Base-by-base conservation (phyloP, 2,113 vertebrate species). In the Arenaria interpres region DNA sequence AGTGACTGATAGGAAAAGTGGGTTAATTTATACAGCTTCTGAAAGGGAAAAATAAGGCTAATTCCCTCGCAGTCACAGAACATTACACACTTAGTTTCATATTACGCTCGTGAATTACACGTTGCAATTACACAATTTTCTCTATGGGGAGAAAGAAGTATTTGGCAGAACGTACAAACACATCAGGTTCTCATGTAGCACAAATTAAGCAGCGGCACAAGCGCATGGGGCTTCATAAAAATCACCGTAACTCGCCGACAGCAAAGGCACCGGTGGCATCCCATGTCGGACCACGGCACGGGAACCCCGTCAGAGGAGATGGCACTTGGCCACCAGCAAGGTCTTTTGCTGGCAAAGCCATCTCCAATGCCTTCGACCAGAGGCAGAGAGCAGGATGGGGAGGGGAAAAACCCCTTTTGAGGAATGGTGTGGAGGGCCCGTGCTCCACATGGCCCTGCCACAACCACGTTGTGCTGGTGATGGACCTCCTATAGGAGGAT, bases 1-100 rank as follows among this genome's bases (percentile, higher is more conserved):
- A 25, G 74, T n/a, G 62, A 60, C 33, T 48, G 85, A 67, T 51
- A 69, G 56, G 56, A 69, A 77, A 89, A 95, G 46, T 91, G 71
- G 80, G 88, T 91, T 91, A 89, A 95, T 91, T 95, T 57, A 67
- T 77, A 72, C 75, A 85, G 71, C 64, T 91, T 48, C 88, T 73
- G 71, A 46, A 66, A 77, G 81, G 66, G 27, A 63, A 93, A 81
- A 91, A 73, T 25, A 35, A 82, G 59, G 85, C 76, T 67, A 89
- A 91, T 93, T 93, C 94, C 81, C 80, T 72, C 4, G 7, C 50
- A 73, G 85, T 73, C 85, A 63, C 88, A 85, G 84, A 77, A 54
- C 88, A 69, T 91, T 91, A 63, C 85, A 93, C 91, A 85, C 80
- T 81, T 20, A 33, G 91, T 30, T 82, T 85, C 85, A 23, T 37